Evolutionary conservation across 2,888 invertebrate genomes (phyloP).

Genomic region (Pristionchus entomophagus): DNA sequence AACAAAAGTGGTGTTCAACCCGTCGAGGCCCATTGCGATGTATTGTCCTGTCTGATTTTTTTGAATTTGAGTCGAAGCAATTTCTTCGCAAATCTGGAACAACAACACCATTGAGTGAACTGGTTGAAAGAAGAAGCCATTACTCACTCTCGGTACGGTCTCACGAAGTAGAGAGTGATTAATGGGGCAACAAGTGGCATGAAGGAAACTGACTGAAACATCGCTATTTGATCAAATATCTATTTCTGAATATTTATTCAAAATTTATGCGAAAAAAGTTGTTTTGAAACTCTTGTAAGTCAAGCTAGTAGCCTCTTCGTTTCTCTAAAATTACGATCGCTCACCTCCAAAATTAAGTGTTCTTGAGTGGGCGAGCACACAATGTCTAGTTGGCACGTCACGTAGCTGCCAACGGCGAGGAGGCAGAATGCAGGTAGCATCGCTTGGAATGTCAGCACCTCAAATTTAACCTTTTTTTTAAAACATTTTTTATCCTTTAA

Average conservation of each 20-base stretch:
- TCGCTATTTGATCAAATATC: neutral
- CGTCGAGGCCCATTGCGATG: too few species aligned
- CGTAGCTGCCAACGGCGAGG: neutral
- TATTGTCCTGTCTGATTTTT: too few species aligned
- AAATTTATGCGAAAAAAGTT: neutral
- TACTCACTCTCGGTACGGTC: neutral
- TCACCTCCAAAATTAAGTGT: neutral
- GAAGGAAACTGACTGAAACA: neutral
- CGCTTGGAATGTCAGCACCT: neutral
- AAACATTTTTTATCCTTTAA: neutral
- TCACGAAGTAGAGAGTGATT: neutral
- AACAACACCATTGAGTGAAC: too few species aligned
- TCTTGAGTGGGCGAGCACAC: neutral
- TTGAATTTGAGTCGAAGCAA: too few species aligned
- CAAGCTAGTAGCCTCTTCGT: too few species aligned
- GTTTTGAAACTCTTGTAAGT: too few species aligned
- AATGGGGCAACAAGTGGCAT: neutral
- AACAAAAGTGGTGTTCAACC: too few species aligned
- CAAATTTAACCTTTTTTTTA: neutral
- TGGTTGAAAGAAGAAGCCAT: neutral
- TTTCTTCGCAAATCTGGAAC: neutral
- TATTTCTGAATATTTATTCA: too few species aligned
- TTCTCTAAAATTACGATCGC: neutral
- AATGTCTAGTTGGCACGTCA: neutral
- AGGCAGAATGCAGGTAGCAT: neutral